Base-by-base conservation (phyloP, 2,797 vertebrate species). In the Scomberomorus guttatus region DNA sequence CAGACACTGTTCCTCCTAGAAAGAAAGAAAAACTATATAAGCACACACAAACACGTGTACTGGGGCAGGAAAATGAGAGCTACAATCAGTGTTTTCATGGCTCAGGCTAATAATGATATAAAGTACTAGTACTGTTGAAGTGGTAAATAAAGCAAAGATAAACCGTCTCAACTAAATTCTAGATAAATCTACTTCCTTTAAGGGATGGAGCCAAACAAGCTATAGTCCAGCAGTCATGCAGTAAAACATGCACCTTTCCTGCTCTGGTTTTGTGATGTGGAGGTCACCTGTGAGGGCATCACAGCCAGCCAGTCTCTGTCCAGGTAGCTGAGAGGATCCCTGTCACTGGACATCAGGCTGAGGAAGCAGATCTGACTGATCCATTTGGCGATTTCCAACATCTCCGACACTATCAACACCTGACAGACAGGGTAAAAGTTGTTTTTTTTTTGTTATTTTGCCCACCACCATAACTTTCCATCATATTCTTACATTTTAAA, bases 291-390 rank as follows among this genome's bases (percentile, higher is more conserved):
- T 82, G 97, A 96, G 13, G 95, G 94, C 70, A 93, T 92, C 67
- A 96, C 79, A 56, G 94, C 93, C 87, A 98, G 92, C 97, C 97
- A 98, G 68, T 96, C 96, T 91, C 96, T 96, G 89, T 97, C 93
- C 86, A 99, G 65, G 95, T 94, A 97, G 56, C 86, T 81, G n/a
- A 83, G 54, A 79, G 96, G 96, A 55, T 95, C 93, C 87, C 75
- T 90, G 71, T 91, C 90, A 13, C 94, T 96, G 56, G 80, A 85
- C 90, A 96, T 94, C 89, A 99, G 92, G 67, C 87, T 90, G 75
- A 92, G 90, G 85, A 97, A 95, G 91, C 96, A 96, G 92, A 99
- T 97, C 87, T 91, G 94, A 75, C 95, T 94, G 91, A 98, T 95
- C 87, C 96, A 86, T 71, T 90, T 50, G 29, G 96, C 96, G 34